phyloP scores from a whole-genome alignment of 1,140 invertebrate species.

The Solen grandis region DNA sequence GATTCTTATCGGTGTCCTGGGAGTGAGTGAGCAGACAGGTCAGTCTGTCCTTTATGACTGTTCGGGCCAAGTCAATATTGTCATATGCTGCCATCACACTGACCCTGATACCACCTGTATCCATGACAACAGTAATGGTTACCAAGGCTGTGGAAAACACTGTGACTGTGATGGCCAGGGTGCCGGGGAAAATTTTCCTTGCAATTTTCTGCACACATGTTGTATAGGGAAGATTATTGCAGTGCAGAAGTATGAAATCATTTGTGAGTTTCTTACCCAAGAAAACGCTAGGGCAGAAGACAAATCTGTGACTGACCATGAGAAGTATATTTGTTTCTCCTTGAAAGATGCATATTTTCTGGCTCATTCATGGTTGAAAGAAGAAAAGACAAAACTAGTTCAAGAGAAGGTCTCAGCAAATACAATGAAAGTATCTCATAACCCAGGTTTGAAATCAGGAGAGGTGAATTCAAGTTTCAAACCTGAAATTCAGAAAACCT shows the following conservation, averaged over 20 bases:
- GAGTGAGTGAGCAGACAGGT: slow-evolving; percentile 8
- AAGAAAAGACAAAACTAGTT: too few species aligned
- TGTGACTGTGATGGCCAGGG: slow-evolving; percentile 8
- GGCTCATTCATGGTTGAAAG: too few species aligned
- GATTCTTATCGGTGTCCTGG: slow-evolving; percentile 14
- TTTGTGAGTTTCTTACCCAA: slow-evolving; percentile 28
- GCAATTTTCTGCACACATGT: slow-evolving; percentile 32
- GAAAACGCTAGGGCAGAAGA: too few species aligned
- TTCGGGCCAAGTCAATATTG: slow-evolving; percentile 16
- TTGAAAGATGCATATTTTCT: too few species aligned
- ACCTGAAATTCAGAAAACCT: too few species aligned
- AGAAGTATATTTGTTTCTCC: too few species aligned
- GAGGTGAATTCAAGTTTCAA: too few species aligned
- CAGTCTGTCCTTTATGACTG: slow-evolving; percentile 9
- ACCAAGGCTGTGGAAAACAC: not conserved
- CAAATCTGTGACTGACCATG: too few species aligned
- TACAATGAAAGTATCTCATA: too few species aligned
- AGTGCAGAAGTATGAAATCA: not conserved
- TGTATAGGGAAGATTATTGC: slow-evolving; percentile 32
- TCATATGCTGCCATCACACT: slow-evolving; percentile 36
- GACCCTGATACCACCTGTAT: not conserved
- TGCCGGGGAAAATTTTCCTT: slow-evolving; percentile 19
- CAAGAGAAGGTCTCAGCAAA: too few species aligned
- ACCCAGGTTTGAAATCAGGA: too few species aligned
- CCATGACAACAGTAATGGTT: not conserved